A percentile compares a stretch with the other conserved stretches of the same genome.
phyloP scores from a whole-genome alignment of 2,797 vertebrate species.

The Lates japonicus region DNA sequence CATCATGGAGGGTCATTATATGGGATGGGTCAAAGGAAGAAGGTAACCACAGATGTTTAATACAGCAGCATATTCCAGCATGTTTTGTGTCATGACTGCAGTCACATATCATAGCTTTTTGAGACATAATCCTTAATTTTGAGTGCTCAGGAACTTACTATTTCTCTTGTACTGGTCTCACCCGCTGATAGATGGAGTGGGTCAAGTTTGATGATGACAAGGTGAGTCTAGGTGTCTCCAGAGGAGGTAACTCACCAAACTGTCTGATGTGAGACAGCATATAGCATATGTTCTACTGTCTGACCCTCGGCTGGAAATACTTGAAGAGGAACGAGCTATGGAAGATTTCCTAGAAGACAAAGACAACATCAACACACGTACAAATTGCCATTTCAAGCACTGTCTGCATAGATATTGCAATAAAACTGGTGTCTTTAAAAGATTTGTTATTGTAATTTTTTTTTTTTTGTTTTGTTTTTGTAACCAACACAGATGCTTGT shows the following conservation, averaged over 20 bases:
- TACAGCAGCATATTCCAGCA: too few relatives aligned
- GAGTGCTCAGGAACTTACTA: conserved; percentile 11
- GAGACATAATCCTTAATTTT: neutral
- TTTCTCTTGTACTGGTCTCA: conserved; percentile 22
- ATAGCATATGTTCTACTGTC: conserved; percentile 99
- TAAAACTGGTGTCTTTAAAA: conserved; percentile 94
- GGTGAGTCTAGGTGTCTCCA: conserved; percentile 96
- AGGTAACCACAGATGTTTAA: conserved; percentile 82
- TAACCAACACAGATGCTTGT: conserved; percentile 82
- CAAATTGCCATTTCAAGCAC: conserved; percentile 88
- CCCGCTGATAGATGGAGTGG: conserved; percentile 92
- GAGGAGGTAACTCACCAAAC: too few relatives aligned
- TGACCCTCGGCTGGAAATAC: conserved; percentile 93
- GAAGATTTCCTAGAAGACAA: conserved; percentile 49
- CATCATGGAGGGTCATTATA: conserved; percentile 98
- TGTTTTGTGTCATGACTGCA: neutral
- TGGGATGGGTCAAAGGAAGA: conserved; percentile 99
- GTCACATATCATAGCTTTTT: neutral
- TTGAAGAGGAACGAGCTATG: conserved; percentile 89
- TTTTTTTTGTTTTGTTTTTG: conserved; percentile 75
- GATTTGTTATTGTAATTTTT: conserved; percentile 83
- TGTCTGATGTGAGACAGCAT: conserved; percentile 99
- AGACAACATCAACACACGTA: conserved; percentile 68
- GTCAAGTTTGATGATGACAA: conserved; percentile 99
- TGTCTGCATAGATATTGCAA: conserved; percentile 97